These are phyloP conservation scores for Leptinotarsa lineolata DNA, from an alignment of 1,140 invertebrate genomes.

Conservation along the genomic window DNA sequence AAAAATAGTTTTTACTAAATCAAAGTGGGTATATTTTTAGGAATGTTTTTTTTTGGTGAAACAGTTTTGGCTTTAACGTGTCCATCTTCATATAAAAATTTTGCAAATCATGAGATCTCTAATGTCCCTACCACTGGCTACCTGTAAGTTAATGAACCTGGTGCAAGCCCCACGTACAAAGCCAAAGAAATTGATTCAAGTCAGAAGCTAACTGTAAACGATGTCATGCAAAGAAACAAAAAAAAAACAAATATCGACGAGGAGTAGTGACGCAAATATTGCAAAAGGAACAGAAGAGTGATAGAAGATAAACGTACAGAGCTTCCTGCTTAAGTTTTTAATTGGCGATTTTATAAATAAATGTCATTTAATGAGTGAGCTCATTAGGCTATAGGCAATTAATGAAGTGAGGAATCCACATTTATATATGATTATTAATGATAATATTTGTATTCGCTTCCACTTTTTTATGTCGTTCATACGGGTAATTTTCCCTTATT, in stretches of 20 bases:
- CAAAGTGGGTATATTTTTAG: no score
- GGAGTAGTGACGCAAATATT: not conserved
- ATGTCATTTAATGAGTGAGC: slow-evolving; percentile 17
- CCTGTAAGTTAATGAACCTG: no score
- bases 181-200: not conserved
- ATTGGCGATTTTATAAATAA: slow-evolving; percentile 29
- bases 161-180: not conserved
- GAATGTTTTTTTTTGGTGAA: no score
- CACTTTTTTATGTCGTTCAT: not conserved
- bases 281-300: slow-evolving; percentile 6
- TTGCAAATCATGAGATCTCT: no score
- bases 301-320: slow-evolving; percentile 20
- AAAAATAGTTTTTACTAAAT: no score
- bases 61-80: no score
- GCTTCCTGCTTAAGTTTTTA: slow-evolving; percentile 27
- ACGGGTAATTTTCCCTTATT: slow-evolving; percentile 19
- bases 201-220: not conserved
- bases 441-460: slow-evolving; percentile 15
- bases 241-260: not conserved
- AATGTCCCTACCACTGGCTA: not conserved
- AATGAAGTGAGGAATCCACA: slow-evolving; percentile 25
- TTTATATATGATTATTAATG: slow-evolving; percentile 17
- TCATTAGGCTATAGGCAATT: slow-evolving; percentile 20
- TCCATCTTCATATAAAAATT: no score
- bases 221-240: not conserved